Percentiles rank a stretch among this genome's conserved stretches.
phyloP scores from a whole-genome alignment of 1,140 invertebrate genomes.

The Neotoxoptera formosana region DNA sequence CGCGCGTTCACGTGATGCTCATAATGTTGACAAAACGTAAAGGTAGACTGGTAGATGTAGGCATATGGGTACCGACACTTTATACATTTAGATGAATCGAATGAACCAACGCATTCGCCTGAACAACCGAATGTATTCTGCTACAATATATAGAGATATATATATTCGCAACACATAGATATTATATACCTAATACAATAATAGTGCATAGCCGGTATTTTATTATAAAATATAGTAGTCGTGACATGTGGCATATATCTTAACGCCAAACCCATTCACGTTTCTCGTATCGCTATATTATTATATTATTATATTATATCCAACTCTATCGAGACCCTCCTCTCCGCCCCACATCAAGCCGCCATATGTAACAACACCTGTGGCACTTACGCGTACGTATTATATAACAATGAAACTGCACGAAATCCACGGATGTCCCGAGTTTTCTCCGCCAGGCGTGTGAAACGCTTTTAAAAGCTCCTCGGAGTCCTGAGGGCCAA shows the following conservation, averaged over 20 bases:
- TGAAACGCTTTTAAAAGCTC: neutral
- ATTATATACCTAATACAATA: neutral
- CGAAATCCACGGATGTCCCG: neutral
- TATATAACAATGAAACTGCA: neutral
- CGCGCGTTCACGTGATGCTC: neutral
- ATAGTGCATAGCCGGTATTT: neutral
- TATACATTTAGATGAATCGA: neutral
- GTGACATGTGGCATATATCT: neutral
- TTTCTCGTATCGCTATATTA: slow-evolving; percentile 5
- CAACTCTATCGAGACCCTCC: neutral
- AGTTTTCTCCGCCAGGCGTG: neutral
- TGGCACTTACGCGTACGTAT: neutral
- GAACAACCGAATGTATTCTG: neutral
- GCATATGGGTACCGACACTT: neutral
- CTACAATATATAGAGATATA: neutral
- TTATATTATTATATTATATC: slow-evolving; percentile 20
- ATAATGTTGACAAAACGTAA: neutral
- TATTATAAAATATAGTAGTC: neutral
- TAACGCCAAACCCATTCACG: neutral
- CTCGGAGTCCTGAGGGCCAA: neutral
- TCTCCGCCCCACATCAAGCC: neutral
- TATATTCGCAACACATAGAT: neutral
- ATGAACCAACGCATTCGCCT: neutral
- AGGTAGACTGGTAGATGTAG: neutral
- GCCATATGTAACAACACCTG: neutral